phyloP scores from a whole-genome alignment of 2,797 vertebrate species.

The Sphaeramia orbicularis region DNA sequence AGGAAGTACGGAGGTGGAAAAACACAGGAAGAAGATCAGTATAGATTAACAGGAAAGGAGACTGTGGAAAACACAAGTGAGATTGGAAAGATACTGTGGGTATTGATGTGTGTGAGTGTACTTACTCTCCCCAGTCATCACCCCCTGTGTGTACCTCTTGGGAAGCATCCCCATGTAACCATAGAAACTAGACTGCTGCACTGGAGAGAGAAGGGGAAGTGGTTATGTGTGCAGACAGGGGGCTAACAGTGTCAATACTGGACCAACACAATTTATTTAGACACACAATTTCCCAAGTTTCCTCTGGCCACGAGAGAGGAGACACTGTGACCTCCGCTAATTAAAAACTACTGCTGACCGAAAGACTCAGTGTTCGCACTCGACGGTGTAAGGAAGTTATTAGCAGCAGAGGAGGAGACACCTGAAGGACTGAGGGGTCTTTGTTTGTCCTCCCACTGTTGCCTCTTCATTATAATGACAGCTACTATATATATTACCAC shows the following conservation, averaged over 20 bases:
- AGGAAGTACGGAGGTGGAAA: background rate
- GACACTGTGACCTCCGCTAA: slow-evolving; percentile 44
- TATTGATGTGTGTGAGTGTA: slow-evolving; percentile 43
- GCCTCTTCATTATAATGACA: slow-evolving; percentile 28
- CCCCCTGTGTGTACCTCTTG: slow-evolving; percentile 97
- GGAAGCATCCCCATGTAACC: slow-evolving; percentile 99
- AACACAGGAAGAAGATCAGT: background rate
- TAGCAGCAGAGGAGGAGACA: slow-evolving; percentile 18
- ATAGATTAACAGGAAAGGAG: background rate
- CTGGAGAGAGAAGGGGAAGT: slow-evolving; percentile 80
- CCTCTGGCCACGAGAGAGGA: slow-evolving; percentile 21
- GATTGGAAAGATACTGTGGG: background rate
- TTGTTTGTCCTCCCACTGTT: slow-evolving; percentile 4
- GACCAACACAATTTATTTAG: slow-evolving; percentile 43
- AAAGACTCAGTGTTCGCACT: slow-evolving; percentile 20
- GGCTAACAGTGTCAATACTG: slow-evolving; percentile 28
- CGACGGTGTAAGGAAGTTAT: background rate
- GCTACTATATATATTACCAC: slow-evolving; percentile 12
- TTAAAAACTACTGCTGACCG: slow-evolving; percentile 40
- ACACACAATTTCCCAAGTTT: slow-evolving; percentile 24
- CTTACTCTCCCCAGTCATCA: slow-evolving; percentile 99
- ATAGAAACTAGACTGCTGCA: slow-evolving; percentile 99
- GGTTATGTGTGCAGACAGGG: slow-evolving; percentile 50
- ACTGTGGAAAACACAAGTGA: background rate
- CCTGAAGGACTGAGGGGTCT: background rate